Base-by-base conservation (phyloP, 2,797 vertebrate species). In the Myripristis jacobus region DNA sequence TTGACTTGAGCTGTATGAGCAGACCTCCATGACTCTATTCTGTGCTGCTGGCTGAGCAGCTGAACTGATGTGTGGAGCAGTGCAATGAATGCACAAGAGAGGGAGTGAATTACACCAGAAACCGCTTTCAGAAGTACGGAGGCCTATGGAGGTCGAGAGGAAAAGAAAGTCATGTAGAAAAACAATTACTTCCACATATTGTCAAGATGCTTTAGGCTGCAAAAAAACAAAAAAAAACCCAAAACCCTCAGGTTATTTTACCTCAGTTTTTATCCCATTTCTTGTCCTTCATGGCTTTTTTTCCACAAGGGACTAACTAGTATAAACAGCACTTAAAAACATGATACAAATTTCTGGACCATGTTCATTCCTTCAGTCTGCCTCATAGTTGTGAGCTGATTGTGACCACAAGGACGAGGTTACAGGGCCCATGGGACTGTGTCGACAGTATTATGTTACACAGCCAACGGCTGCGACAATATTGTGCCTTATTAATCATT, bases 401-500 rank as follows among this genome's bases (percentile, higher is more conserved):
- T 84, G 77, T 2, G 15, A 84, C 65, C 74, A 58, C 75, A 74
- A 82, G 86, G 78, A 90, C 87, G 83, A 87, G 83, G 88, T 87
- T 87, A 85, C 74, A 73, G 86, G 59, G 69, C 83, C 79, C 66
- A 22, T 15, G 74, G 76, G 77, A 80, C 57, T 36, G 66, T 54
- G 77, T 72, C 21, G 4, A 53, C 54, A 48, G 73, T 90, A 88
- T 93, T 83, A 74, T 70, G 87, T 91, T 92, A 87, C 90, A 75
- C 66, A 68, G 83, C 76, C 46, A 29, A 69, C 56, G 84, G 77
- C 84, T 79, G 74, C 54, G 82, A 90, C 88, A 89, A 85, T 85
- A 81, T 70, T 73, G 78, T 71, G 77, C 85, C 91, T 90, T 93
- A 93, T 93, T 91, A 94, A 94, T 95, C 84, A 93, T 92, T 93